phyloP scores from a whole-genome alignment of 1,140 invertebrate species.

The Pseudomyrmex gracilis region DNA sequence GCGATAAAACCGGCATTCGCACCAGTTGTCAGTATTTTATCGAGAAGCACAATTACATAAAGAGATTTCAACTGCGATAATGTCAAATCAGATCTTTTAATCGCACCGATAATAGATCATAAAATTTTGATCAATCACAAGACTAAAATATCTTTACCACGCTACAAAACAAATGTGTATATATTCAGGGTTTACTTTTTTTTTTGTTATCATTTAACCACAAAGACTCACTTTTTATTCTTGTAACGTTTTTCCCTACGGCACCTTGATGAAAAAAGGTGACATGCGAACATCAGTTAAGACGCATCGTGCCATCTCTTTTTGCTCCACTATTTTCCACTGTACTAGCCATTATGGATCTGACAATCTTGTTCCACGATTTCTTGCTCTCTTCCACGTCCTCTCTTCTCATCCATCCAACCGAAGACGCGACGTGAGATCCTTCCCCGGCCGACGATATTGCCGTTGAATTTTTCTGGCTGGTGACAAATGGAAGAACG shows the following conservation, averaged over 20 bases:
- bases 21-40: not conserved
- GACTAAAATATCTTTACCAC: not conserved
- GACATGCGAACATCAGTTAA: constrained; percentile 36
- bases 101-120: too few relatives aligned
- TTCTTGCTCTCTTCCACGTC: constrained; percentile 32
- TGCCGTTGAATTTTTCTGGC: constrained; percentile 38
- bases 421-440: constrained; percentile 24
- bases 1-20: not conserved
- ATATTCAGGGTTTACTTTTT: not conserved
- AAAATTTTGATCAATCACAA: not conserved
- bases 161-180: not conserved
- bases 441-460: not conserved
- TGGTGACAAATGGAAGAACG: constrained; percentile 57
- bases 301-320: constrained; percentile 12
- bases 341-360: constrained; percentile 40
- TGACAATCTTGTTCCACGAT: constrained; percentile 50
- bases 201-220: not conserved
- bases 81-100: too few relatives aligned
- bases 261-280: not conserved
- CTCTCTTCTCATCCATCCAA: constrained; percentile 30
- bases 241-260: constrained; percentile 9
- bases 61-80: too few relatives aligned
- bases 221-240: not conserved
- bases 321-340: constrained; percentile 36
- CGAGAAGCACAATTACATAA: not conserved